Evolutionary conservation across 1,140 invertebrate species (phyloP).

Genomic region (Lethocerus indicus): DNA sequence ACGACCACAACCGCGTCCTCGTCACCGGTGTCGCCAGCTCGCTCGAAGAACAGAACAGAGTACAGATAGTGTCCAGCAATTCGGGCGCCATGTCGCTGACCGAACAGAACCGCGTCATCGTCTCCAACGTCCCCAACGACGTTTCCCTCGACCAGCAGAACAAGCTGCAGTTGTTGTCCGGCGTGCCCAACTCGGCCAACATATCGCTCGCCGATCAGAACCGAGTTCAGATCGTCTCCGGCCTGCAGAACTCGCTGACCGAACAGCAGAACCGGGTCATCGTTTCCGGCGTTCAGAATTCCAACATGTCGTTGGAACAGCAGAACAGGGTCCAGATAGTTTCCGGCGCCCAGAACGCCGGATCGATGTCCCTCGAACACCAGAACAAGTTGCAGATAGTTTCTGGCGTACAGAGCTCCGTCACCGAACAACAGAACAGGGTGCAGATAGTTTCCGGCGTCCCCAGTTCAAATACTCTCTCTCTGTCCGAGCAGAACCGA

Average conservation of each 20-base stretch:
- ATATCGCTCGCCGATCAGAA: slow-evolving; percentile 13
- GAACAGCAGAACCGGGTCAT: slow-evolving; percentile 15
- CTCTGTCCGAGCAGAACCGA: slow-evolving; percentile 13
- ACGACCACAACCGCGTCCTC: not conserved
- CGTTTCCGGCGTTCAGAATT: slow-evolving; percentile 13
- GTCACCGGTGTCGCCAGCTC: slow-evolving; percentile 10
- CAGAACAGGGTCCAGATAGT: slow-evolving; percentile 16
- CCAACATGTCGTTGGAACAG: slow-evolving; percentile 11
- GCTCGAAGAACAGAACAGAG: slow-evolving; percentile 16
- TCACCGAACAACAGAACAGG: slow-evolving; percentile 16
- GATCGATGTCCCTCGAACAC: slow-evolving; percentile 10
- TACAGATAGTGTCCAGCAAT: slow-evolving; percentile 15
- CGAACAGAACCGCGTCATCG: slow-evolving; percentile 15
- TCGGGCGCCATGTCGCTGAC: slow-evolving; percentile 14
- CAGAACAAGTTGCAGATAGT: slow-evolving; percentile 16
- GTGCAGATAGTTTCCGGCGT: slow-evolving; percentile 14
- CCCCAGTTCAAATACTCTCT: slow-evolving; percentile 7
- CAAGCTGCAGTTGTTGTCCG: slow-evolving; percentile 16
- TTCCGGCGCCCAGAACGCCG: slow-evolving; percentile 8
- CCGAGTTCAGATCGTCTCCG: slow-evolving; percentile 13
- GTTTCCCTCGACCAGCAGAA: slow-evolving; percentile 16
- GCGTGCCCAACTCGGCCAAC: slow-evolving; percentile 9
- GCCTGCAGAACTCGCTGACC: slow-evolving; percentile 10
- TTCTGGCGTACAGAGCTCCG: slow-evolving; percentile 15
- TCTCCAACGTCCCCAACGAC: slow-evolving; percentile 13